Conservation (phyloP, 1,140 invertebrate genomes). For the Ips nitidus region DNA sequence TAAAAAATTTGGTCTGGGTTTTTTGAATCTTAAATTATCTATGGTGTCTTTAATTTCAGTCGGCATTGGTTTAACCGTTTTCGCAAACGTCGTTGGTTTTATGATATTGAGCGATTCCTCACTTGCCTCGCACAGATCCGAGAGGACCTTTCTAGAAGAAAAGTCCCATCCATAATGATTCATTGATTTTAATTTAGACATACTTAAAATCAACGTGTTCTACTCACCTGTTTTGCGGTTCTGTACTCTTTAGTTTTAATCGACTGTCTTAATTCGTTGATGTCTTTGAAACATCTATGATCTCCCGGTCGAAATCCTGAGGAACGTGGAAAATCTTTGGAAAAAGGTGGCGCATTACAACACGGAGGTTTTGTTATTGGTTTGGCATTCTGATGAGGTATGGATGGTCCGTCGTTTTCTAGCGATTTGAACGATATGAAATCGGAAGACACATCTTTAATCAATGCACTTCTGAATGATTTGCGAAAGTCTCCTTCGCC, state of each 20-base stretch:
- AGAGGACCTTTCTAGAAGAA: constrained; percentile 26
- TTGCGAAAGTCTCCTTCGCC: constrained; percentile 17
- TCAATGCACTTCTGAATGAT: background rate
- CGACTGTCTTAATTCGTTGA: constrained; percentile 9
- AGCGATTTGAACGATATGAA: constrained; percentile 18
- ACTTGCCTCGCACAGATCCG: constrained; percentile 29
- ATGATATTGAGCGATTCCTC: constrained; percentile 17
- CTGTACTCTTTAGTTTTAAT: constrained; percentile 21
- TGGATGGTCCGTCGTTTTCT: background rate
- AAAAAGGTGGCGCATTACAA: background rate
- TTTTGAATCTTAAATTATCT: constrained; percentile 23
- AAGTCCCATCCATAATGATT: background rate
- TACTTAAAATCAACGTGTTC: background rate
- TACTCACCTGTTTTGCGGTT: constrained; percentile 17
- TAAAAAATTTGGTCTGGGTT: constrained; percentile 11
- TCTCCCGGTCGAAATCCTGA: background rate
- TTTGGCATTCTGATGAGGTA: background rate
- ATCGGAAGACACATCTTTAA: background rate
- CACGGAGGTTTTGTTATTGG: too few relatives aligned
- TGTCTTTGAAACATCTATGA: constrained; percentile 2
- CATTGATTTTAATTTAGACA: background rate
- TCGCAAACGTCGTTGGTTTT: background rate
- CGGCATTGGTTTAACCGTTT: constrained; percentile 3
- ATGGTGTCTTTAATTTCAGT: constrained; percentile 27
- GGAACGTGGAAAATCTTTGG: background rate